phyloP scores from a whole-genome alignment of 1,140 invertebrate species.

The Halyomorpha halys region DNA sequence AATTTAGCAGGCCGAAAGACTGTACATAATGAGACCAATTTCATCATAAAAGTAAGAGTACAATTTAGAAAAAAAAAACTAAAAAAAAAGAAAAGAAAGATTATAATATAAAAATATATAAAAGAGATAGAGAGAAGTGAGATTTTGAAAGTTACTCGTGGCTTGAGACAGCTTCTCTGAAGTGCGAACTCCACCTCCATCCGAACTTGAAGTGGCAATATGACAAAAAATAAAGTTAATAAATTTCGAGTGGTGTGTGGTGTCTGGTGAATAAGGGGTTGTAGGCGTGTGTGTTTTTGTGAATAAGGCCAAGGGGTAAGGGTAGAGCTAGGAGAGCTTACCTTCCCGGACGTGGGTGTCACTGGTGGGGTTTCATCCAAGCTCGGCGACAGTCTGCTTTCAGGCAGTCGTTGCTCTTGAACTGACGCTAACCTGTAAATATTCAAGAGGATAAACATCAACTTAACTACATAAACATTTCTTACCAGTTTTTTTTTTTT shows the following conservation, averaged over 20 bases:
- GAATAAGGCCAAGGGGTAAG: conserved; percentile 4
- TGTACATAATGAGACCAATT: conserved; percentile 19
- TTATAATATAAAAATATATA: conserved; percentile 34
- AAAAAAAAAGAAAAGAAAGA: conserved; percentile 22
- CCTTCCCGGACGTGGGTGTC: conserved; percentile 57
- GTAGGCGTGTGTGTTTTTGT: conserved; percentile 17
- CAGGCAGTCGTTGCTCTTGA: conserved; percentile 79
- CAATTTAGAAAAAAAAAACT: conserved; percentile 16
- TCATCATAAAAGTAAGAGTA: conserved; percentile 22
- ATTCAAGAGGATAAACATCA: not conserved
- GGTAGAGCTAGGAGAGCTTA: conserved; percentile 34
- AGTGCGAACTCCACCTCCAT: conserved; percentile 89
- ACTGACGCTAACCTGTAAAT: conserved; percentile 74
- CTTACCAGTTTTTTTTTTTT: too few relatives aligned
- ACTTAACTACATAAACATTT: too few relatives aligned
- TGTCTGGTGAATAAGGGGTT: conserved; percentile 16
- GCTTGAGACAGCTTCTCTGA: conserved; percentile 78
- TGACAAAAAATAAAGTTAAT: conserved; percentile 26
- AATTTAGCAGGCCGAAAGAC: conserved; percentile 15
- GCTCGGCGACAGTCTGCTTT: conserved; percentile 49
- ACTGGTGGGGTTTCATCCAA: conserved; percentile 46
- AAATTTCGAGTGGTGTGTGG: conserved; percentile 19
- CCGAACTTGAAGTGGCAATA: conserved; percentile 48
- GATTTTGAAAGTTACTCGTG: conserved; percentile 49
- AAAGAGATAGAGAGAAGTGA: conserved; percentile 39